Conservation (phyloP, 1,140 invertebrate species). For the Atopsyche davidsoni region DNA sequence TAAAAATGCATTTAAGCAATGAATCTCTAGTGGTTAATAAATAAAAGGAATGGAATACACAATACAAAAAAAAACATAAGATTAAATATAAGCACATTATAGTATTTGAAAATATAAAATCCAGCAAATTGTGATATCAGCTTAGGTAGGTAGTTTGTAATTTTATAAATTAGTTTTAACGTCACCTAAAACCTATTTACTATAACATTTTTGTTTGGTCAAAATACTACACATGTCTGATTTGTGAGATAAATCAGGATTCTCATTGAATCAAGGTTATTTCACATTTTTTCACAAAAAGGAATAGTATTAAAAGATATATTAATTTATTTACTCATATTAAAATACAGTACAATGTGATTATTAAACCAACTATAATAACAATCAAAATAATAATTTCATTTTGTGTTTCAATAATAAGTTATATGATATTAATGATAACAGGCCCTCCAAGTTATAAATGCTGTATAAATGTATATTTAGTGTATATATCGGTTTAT, state of each 20-base stretch:
- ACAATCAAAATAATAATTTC: neutral
- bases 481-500: no score
- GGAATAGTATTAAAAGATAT: neutral
- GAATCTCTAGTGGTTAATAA: no score
- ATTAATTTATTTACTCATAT: slow-evolving; percentile 3
- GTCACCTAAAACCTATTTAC: neutral
- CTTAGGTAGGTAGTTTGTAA: neutral
- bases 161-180: neutral
- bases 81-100: neutral
- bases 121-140: no score
- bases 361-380: neutral
- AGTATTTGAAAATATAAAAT: no score
- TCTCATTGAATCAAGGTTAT: neutral
- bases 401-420: slow-evolving; percentile 3
- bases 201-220: neutral
- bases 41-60: no score
- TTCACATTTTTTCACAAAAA: no score
- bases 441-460: no score
- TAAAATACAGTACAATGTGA: no score
- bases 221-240: neutral
- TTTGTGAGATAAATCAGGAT: slow-evolving; percentile 2
- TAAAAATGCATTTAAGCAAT: no score
- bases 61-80: neutral
- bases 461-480: no score
- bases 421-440: no score